A percentile compares a stretch with the other conserved stretches of the same genome.
phyloP scores from a whole-genome alignment of 2,888 invertebrate genomes.

The Epinotia bilunana region DNA sequence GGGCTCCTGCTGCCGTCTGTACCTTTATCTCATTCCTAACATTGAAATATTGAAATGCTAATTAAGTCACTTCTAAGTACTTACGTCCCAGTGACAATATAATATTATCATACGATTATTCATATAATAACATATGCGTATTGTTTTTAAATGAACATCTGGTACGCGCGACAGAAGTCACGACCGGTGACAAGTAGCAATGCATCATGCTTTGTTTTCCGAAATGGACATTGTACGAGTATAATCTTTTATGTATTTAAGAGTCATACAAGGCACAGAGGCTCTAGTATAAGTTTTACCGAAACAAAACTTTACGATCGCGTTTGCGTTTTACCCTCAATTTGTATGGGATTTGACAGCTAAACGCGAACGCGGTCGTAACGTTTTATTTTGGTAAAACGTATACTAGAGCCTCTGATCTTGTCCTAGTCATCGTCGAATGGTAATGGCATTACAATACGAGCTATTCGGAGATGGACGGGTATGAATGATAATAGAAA shows the following conservation, averaged over 20 bases:
- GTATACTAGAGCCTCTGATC: too few species aligned
- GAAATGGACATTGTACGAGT: neutral
- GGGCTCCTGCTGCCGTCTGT: too few species aligned
- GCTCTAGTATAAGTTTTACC: too few species aligned
- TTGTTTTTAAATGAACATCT: slow-evolving; percentile 51
- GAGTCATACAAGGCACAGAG: neutral
- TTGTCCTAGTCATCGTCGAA: neutral
- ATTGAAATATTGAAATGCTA: neutral
- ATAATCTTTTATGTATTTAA: neutral
- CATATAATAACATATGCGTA: slow-evolving; percentile 40
- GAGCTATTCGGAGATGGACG: neutral
- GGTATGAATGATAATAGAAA: neutral
- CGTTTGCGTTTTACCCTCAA: too few species aligned
- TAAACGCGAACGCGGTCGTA: too few species aligned
- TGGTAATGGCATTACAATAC: neutral
- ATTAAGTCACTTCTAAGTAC: neutral
- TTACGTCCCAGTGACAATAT: slow-evolving; percentile 17
- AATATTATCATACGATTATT: slow-evolving; percentile 29
- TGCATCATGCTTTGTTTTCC: slow-evolving; percentile 29
- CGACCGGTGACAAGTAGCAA: slow-evolving; percentile 40
- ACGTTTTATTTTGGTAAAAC: too few species aligned
- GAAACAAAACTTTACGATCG: too few species aligned
- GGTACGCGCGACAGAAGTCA: slow-evolving; percentile 46
- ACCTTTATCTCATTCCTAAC: too few species aligned
- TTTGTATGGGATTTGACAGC: too few species aligned